Base-by-base conservation (phyloP, 1,140 invertebrate genomes). In the Atta cephalotes region DNA sequence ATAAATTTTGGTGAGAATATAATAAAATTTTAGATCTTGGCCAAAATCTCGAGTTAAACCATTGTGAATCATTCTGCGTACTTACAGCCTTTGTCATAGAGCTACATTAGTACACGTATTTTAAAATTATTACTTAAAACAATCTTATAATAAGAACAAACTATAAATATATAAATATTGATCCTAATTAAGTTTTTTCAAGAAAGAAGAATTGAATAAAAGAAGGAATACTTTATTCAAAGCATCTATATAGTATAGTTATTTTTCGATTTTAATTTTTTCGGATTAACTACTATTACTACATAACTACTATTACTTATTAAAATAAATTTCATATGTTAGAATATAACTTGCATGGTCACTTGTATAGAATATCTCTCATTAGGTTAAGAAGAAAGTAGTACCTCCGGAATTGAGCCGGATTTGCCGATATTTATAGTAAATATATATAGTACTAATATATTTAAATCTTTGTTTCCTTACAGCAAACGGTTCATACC, bases 401-500 rank as follows among this genome's bases (percentile, higher is more conserved):
- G 10, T 31, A 31, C 4, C n/a, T 25, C 2, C n/a, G 2, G 5
- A 68, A 53, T 10, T n/a, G n/a, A 39, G 6, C 49, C 49, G 49
- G 51, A 56, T 58, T 53, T 25, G n/a, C 4, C 49, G 7, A 39
- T 25, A 28, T 70, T 70, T 74, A n/a, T 31, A 71, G 12, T 9
- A 25, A 25, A 25, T 6, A 31, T 6, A 31, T 6, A 16, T 12
- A 7, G 18, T 72, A 70, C 35, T 71, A 86, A 90, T 58, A 28
- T 3, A 39, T n/a, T 21, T 53, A 35, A 56, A 80, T 72, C 28
- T 82, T 18, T 87, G 62, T 89, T 71, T 91, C 91, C 94, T 96
- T 97, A 96, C 96, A 98, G 98, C 97, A 5, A 98, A 98, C 95
- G 98, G 98, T 56, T 96, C 96, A 4, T 98, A 97, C 93, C 97